A percentile compares a stretch with the other conserved stretches of the same genome.
These are phyloP conservation scores for Lepidotrigona ventralis DNA, from an alignment of 1,140 invertebrate species.

Conservation along the genomic window DNA sequence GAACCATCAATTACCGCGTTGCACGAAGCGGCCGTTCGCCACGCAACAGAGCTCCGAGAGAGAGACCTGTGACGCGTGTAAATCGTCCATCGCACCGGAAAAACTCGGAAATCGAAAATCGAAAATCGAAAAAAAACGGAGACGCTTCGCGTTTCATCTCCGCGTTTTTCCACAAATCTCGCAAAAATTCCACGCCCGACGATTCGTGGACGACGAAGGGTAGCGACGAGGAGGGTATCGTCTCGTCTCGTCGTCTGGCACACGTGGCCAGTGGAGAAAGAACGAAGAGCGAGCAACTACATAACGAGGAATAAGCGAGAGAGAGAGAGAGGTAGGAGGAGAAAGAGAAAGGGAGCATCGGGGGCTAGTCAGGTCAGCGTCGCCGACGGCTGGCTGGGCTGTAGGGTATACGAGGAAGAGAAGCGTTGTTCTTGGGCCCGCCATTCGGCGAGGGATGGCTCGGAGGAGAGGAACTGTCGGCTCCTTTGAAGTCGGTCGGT, in stretches of 20 bases:
- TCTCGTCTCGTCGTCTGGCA: neutral
- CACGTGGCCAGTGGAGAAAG: constrained; percentile 50
- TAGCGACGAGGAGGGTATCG: neutral
- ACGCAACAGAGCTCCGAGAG: neutral
- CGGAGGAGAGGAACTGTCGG: constrained; percentile 77
- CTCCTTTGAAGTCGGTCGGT: constrained; percentile 78
- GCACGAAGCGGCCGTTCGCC: constrained; percentile 7
- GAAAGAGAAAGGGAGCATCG: constrained; percentile 53
- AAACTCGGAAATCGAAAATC: neutral
- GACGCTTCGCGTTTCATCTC: no score
- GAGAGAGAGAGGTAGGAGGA: constrained; percentile 16
- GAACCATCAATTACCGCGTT: constrained; percentile 18
- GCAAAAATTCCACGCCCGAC: no score
- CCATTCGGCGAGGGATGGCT: constrained; percentile 71
- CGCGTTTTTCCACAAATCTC: no score
- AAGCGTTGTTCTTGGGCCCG: constrained; percentile 72
- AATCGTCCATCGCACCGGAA: neutral
- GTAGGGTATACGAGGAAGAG: constrained; percentile 72
- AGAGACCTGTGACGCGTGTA: neutral
- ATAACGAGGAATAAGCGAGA: constrained; percentile 7
- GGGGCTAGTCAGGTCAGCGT: constrained; percentile 61
- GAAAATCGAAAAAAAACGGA: no score
- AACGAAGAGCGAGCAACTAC: constrained; percentile 32
- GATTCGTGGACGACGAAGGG: no score
- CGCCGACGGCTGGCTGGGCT: constrained; percentile 63